Percentiles rank a stretch among this genome's conserved stretches.
phyloP scores from a whole-genome alignment of 2,888 invertebrate genomes.

The Corbicula japonica region DNA sequence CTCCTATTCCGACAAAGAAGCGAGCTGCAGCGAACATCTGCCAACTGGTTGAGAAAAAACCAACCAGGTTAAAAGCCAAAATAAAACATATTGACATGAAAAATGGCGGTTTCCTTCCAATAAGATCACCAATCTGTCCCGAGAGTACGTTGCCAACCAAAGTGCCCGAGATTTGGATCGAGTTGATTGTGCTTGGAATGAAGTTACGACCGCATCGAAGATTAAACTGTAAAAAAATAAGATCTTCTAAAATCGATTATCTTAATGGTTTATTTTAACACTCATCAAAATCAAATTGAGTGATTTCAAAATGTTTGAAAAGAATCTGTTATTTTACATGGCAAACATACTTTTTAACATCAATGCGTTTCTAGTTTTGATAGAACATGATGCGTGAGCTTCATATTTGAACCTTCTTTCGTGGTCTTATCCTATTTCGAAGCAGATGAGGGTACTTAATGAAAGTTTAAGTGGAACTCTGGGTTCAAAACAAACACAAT shows the following conservation, averaged over 20 bases:
- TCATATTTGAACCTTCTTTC: background rate
- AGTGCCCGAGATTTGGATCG: constrained; percentile 32
- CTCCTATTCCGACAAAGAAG: constrained; percentile 46
- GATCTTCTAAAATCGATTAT: no score
- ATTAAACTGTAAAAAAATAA: constrained; percentile 30
- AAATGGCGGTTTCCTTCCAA: constrained; percentile 39
- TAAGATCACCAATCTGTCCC: constrained; percentile 39
- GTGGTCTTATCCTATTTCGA: no score
- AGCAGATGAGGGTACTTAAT: no score
- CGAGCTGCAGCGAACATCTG: constrained; percentile 36
- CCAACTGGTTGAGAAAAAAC: constrained; percentile 43
- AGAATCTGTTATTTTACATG: background rate
- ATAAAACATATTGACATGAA: constrained; percentile 34
- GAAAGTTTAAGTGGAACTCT: no score
- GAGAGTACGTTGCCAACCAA: constrained; percentile 29
- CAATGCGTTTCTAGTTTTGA: background rate
- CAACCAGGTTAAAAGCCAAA: constrained; percentile 16
- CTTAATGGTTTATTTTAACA: no score
- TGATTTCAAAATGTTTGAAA: background rate
- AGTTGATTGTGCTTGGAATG: constrained; percentile 35
- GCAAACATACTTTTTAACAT: background rate
- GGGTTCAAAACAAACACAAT: no score
- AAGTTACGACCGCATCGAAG: constrained; percentile 32
- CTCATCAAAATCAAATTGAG: background rate
- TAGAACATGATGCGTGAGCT: background rate